These are phyloP conservation scores for Platycheirus albimanus DNA, from an alignment of 2,888 invertebrate genomes.

Conservation along the genomic window DNA sequence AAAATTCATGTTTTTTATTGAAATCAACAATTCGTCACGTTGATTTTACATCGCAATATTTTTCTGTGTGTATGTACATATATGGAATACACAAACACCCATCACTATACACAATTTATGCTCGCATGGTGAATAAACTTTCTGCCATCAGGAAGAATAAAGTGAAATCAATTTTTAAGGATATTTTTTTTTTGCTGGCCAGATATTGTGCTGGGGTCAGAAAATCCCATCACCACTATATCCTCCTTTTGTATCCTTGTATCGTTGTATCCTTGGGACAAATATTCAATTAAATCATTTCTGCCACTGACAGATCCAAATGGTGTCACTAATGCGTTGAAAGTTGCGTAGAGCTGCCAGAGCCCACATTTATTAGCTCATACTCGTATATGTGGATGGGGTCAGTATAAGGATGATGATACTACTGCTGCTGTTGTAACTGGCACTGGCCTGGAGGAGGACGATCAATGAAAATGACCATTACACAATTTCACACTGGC, in stretches of 20 bases:
- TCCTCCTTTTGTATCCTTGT: too few relatives aligned
- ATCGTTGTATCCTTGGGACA: conserved; percentile 49
- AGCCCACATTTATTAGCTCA: conserved; percentile 65
- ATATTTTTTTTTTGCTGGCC: conserved; percentile 10
- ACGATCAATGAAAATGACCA: conserved; percentile 47
- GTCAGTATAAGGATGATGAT: conserved; percentile 3
- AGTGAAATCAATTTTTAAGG: conserved; percentile 47
- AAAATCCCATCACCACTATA: conserved; percentile 39
- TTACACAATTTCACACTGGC: conserved; percentile 72
- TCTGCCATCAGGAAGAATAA: conserved; percentile 13
- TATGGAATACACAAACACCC: not conserved
- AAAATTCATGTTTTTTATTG: too few relatives aligned
- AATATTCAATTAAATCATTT: conserved; percentile 73
- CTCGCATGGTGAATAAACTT: conserved; percentile 33
- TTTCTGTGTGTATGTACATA: too few relatives aligned
- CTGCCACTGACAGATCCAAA: conserved; percentile 74
- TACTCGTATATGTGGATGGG: conserved; percentile 34
- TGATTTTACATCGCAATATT: too few relatives aligned
- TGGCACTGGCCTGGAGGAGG: conserved; percentile 10
- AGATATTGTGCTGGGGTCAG: not conserved
- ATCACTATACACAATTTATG: not conserved
- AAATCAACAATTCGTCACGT: too few relatives aligned
- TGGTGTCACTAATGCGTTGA: conserved; percentile 74
- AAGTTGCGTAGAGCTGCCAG: conserved; percentile 66
- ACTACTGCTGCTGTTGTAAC: not conserved